phyloP scores from a whole-genome alignment of 2,113 vertebrate genomes.

The Ardeotis arabs region DNA sequence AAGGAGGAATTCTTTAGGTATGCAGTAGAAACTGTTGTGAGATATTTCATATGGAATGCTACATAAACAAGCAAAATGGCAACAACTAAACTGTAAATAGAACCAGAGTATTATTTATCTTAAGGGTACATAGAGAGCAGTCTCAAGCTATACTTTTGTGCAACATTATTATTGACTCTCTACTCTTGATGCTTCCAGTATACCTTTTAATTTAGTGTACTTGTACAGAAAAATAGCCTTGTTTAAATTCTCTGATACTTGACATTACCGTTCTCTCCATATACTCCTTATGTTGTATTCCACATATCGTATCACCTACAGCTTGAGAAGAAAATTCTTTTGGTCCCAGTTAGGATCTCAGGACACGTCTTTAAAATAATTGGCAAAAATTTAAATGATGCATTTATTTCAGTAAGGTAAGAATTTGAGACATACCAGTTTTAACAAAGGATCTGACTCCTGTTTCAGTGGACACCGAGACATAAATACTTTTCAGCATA shows the following conservation, averaged over 20 bases:
- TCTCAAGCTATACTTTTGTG: background rate
- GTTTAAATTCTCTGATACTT: background rate
- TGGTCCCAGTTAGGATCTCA: background rate
- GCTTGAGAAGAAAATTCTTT: background rate
- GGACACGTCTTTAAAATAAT: background rate
- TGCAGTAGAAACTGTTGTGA: background rate
- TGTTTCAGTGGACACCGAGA: background rate
- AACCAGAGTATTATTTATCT: background rate
- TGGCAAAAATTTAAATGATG: background rate
- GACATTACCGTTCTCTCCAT: background rate
- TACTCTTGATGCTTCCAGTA: background rate
- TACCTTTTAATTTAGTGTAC: background rate
- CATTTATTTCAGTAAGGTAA: background rate
- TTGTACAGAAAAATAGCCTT: background rate
- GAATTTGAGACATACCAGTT: background rate
- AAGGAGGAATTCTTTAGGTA: slow-evolving; percentile 30
- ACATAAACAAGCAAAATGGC: slow-evolving; percentile 20
- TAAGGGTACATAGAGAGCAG: background rate
- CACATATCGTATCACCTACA: background rate
- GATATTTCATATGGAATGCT: slow-evolving; percentile 37
- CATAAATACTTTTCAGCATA: background rate
- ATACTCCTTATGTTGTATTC: background rate
- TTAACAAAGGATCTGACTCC: background rate
- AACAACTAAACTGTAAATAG: background rate
- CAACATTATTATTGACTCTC: background rate